Evolutionary conservation across 1,140 invertebrate genomes (phyloP).

Genomic region (Hesperophylax magnus): DNA sequence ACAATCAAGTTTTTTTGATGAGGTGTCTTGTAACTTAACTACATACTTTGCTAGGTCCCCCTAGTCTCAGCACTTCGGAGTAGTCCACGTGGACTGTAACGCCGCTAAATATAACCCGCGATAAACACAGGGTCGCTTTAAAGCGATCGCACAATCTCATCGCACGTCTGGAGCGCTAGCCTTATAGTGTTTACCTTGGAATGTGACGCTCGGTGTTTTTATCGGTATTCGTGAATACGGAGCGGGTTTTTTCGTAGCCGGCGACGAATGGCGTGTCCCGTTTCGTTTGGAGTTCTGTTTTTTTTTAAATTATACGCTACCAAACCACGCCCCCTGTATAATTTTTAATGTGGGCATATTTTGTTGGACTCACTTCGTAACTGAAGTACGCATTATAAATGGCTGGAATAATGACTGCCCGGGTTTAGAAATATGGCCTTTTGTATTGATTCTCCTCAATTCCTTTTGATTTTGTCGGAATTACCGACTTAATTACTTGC

Average conservation of each 20-base stretch:
- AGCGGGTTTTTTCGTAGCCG: slow-evolving; percentile 17
- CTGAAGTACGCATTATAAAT: slow-evolving; percentile 13
- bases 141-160: slow-evolving; percentile 38
- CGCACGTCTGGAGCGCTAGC: slow-evolving; percentile 33
- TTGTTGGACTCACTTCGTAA: slow-evolving; percentile 22
- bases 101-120: slow-evolving; percentile 40
- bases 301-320: slow-evolving; percentile 37
- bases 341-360: slow-evolving; percentile 36
- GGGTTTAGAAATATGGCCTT: slow-evolving; percentile 16
- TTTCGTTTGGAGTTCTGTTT: slow-evolving; percentile 36
- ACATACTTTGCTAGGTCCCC: background rate
- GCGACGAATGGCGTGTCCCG: slow-evolving; percentile 38
- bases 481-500: too few relatives aligned
- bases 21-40: background rate
- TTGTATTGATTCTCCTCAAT: slow-evolving; percentile 1
- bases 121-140: slow-evolving; percentile 41
- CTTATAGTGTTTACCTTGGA: slow-evolving; percentile 31
- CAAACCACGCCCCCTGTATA: slow-evolving; percentile 5
- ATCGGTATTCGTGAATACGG: slow-evolving; percentile 25
- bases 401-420: background rate
- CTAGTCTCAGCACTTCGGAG: background rate
- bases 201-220: slow-evolving; percentile 30
- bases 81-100: slow-evolving; percentile 34
- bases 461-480: background rate
- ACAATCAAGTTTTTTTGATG: too few relatives aligned